Conservation (phyloP, 1,140 invertebrate species). For the Copidosoma floridanum region DNA sequence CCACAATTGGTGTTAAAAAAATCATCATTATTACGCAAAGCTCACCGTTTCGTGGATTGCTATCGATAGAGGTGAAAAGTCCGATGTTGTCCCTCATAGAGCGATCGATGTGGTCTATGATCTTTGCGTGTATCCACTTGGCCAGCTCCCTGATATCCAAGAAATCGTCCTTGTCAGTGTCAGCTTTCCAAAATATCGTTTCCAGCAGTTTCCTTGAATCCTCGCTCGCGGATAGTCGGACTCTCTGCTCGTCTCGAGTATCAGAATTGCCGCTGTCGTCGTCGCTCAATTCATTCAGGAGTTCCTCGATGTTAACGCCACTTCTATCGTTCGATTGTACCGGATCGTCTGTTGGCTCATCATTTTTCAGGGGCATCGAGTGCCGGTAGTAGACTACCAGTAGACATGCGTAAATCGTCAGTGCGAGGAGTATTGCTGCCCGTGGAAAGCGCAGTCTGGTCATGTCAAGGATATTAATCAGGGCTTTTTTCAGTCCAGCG, state of each 20-base stretch:
- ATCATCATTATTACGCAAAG: too few relatives aligned
- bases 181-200: conserved; percentile 64
- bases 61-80: conserved; percentile 72
- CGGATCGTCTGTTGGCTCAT: not conserved
- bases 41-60: conserved; percentile 69
- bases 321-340: not conserved
- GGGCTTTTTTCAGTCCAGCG: too few relatives aligned
- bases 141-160: conserved; percentile 68
- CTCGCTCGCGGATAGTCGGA: conserved; percentile 28
- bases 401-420: conserved; percentile 44
- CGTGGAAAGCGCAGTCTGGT: conserved; percentile 37
- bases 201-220: conserved; percentile 54
- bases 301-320: conserved; percentile 17
- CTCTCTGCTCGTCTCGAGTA: conserved; percentile 20
- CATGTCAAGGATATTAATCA: too few relatives aligned
- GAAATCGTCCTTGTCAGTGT: conserved; percentile 63
- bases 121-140: conserved; percentile 71
- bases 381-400: conserved; percentile 44
- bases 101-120: conserved; percentile 72
- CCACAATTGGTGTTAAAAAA: too few relatives aligned
- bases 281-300: conserved; percentile 41
- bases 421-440: conserved; percentile 44
- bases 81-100: conserved; percentile 72
- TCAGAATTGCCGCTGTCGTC: conserved; percentile 16
- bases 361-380: conserved; percentile 40